These are phyloP conservation scores for Tridacna gigas DNA, from an alignment of 2,888 invertebrate species.

Conservation along the genomic window DNA sequence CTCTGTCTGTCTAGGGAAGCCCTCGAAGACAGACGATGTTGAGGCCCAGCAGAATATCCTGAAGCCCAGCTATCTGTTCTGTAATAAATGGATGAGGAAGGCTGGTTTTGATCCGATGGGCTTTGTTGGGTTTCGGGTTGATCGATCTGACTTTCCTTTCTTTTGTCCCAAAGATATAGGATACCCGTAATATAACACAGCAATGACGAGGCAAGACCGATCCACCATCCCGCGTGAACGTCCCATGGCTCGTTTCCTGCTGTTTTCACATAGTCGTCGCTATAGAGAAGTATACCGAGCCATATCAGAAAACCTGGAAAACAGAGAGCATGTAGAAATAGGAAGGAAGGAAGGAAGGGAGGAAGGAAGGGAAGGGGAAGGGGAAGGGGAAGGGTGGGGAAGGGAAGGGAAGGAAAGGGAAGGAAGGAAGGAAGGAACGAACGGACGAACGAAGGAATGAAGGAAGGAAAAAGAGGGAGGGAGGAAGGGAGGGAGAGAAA, in stretches of 20 bases:
- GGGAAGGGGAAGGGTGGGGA: too few relatives aligned
- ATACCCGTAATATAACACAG: slow-evolving; percentile 29
- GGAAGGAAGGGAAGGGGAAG: too few relatives aligned
- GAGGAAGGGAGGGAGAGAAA: too few relatives aligned
- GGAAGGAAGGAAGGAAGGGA: too few relatives aligned
- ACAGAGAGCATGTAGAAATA: too few relatives aligned
- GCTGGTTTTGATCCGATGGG: neutral
- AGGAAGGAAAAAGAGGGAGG: too few relatives aligned
- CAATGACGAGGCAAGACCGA: slow-evolving; percentile 19
- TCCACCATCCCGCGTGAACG: slow-evolving; percentile 37
- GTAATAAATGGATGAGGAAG: neutral
- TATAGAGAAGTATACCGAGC: slow-evolving; percentile 32
- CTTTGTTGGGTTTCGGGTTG: neutral
- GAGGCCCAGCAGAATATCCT: neutral
- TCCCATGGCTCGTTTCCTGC: slow-evolving; percentile 33
- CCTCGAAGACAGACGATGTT: neutral
- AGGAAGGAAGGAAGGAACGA: too few relatives aligned
- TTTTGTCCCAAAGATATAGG: slow-evolving; percentile 21
- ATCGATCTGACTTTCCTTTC: neutral
- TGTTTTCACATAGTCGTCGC: slow-evolving; percentile 22
- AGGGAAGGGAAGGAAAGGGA: too few relatives aligned
- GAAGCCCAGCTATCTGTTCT: neutral
- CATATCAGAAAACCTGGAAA: slow-evolving; percentile 34
- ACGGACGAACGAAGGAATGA: too few relatives aligned
- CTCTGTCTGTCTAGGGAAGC: neutral